A percentile compares a stretch with the other conserved stretches of the same genome.
Evolutionary conservation across 2,113 vertebrate species (phyloP).

Genomic region (Heteronetta atricapilla): DNA sequence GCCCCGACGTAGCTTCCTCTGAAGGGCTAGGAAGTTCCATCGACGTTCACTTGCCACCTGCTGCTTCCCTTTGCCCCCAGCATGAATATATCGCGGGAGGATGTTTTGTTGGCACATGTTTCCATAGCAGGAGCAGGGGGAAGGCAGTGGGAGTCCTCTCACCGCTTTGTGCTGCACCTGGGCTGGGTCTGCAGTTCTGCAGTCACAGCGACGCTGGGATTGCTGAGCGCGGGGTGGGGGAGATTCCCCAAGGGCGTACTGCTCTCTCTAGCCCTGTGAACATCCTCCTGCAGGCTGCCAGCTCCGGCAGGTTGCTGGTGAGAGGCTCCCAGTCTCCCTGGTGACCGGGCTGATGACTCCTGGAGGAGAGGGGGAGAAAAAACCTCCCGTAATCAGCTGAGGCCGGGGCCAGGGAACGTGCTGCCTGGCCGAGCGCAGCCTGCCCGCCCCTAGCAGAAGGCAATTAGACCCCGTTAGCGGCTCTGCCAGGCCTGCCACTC

Average conservation of each 20-base stretch:
- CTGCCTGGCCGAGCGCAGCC: not conserved
- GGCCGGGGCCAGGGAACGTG: not conserved
- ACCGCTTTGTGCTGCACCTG: not conserved
- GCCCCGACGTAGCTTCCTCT: not conserved
- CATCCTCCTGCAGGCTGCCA: not conserved
- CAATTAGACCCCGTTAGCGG: constrained; percentile 49
- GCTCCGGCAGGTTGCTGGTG: not conserved
- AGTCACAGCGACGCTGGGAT: not conserved
- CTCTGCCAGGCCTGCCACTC: not conserved
- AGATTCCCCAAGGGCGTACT: not conserved
- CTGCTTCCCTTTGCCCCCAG: not conserved
- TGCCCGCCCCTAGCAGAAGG: constrained; percentile 23
- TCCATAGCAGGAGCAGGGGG: not conserved
- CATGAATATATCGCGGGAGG: fast-evolving
- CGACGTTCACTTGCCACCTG: not conserved
- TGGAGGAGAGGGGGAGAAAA: not conserved
- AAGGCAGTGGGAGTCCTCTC: not conserved
- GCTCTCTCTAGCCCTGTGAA: not conserved
- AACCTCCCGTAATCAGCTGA: not conserved
- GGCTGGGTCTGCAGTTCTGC: not conserved
- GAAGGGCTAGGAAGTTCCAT: not conserved
- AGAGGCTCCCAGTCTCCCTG: constrained; percentile 35
- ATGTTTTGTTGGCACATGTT: not conserved
- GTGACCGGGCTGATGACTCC: constrained; percentile 6
- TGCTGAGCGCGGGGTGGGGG: not conserved